Percentiles rank a stretch among this genome's conserved stretches.
These are phyloP conservation scores for Pristis pectinata DNA, from an alignment of 2,797 vertebrate species.

Conservation along the genomic window DNA sequence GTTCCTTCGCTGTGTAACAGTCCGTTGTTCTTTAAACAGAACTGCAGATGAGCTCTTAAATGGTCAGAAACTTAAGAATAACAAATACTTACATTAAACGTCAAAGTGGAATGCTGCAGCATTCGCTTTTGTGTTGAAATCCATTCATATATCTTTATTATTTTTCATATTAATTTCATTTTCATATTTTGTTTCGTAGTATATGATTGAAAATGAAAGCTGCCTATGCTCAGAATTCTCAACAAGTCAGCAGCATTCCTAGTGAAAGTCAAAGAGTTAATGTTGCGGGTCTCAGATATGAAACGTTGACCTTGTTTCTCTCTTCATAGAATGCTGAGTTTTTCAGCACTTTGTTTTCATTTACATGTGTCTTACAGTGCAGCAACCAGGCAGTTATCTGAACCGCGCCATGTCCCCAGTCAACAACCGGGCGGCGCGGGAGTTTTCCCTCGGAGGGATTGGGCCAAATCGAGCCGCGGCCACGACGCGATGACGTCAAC, in stretches of 20 bases:
- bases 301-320: no score
- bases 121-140: not conserved
- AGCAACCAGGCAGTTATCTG: no score
- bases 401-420: no score
- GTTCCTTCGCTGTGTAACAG: not conserved
- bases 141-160: not conserved
- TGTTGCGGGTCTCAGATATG: no score
- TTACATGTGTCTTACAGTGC: no score
- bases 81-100: not conserved
- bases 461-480: not conserved
- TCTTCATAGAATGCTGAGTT: no score
- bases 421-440: not conserved
- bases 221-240: no score
- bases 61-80: not conserved
- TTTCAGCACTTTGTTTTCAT: no score
- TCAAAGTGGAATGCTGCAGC: not conserved
- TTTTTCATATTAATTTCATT: not conserved
- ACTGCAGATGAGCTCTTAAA: not conserved
- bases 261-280: no score
- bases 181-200: not conserved
- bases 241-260: no score
- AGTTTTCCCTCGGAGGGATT: no score
- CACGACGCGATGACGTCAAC: not conserved
- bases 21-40: not conserved
- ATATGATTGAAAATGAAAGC: no score